Evolutionary conservation across 2,113 vertebrate genomes (phyloP).

Genomic region (Erpornis zantholeuca): DNA sequence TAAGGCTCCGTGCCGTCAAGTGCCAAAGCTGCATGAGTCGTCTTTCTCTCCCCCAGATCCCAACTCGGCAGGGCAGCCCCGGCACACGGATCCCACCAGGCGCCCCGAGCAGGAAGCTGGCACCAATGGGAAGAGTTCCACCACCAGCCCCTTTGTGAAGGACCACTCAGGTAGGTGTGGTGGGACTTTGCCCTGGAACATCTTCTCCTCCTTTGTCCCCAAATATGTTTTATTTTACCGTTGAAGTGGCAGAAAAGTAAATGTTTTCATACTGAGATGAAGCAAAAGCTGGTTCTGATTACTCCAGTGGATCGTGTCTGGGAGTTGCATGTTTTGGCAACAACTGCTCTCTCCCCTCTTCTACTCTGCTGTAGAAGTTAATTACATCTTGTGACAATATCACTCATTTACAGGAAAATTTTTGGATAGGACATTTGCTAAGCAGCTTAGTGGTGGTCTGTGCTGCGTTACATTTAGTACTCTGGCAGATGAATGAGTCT

Average conservation of each 20-base stretch:
- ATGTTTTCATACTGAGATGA: neutral
- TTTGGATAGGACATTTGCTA: neutral
- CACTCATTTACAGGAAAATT: conserved; percentile 37
- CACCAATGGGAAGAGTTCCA: conserved; percentile 82
- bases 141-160: conserved; percentile 81
- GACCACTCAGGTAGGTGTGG: conserved; percentile 75
- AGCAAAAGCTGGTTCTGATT: neutral
- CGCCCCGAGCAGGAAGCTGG: conserved; percentile 83
- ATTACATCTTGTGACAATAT: conserved; percentile 8
- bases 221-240: neutral
- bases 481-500: conserved; percentile 5
- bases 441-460: conserved; percentile 11
- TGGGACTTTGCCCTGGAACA: neutral
- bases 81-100: conserved; percentile 84
- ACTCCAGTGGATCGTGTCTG: neutral
- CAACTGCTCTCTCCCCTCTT: neutral
- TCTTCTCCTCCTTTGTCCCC: neutral
- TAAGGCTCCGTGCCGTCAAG: neutral
- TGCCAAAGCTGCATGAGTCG: conserved; percentile 32
- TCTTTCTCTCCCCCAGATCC: conserved; percentile 81
- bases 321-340: neutral
- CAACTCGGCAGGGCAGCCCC: conserved; percentile 81
- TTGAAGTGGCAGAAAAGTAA: neutral
- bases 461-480: neutral
- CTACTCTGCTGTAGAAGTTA: neutral